Evolutionary conservation across 92 coral and sea anemone genomes (phyloP).

Genomic region (Zoanthus solanderi): DNA sequence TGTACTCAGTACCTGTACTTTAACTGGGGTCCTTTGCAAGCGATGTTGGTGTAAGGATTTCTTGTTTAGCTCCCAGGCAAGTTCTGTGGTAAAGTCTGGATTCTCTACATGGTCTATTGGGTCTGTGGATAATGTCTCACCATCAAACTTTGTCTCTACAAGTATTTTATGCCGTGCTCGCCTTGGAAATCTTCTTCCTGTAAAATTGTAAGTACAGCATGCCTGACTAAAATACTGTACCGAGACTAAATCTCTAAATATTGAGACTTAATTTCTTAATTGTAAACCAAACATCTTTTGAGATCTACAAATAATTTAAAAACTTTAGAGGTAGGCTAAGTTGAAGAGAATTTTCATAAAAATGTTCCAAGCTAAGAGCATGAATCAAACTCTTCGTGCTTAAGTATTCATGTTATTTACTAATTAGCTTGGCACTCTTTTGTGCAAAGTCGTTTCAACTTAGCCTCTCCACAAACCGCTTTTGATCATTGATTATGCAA

Average conservation of each 20-base stretch:
- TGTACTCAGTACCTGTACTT: slow-evolving; percentile 84
- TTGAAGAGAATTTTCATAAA: no score
- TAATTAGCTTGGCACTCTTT: no score
- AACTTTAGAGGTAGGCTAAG: no score
- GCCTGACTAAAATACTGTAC: background rate
- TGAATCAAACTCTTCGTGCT: no score
- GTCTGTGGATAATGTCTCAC: slow-evolving; percentile 94
- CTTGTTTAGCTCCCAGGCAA: slow-evolving; percentile 97
- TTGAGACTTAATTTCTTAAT: no score
- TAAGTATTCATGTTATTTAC: no score
- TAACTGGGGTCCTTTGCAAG: slow-evolving; percentile 93
- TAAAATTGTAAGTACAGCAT: background rate
- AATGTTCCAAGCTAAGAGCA: no score
- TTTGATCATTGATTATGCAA: no score
- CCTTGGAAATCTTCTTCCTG: slow-evolving; percentile 92
- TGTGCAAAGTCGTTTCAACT: no score
- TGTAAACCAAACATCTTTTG: no score
- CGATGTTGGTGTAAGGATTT: slow-evolving; percentile 94
- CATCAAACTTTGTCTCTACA: slow-evolving; percentile 97
- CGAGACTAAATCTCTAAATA: background rate
- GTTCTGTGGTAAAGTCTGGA: slow-evolving; percentile 94
- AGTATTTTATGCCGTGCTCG: slow-evolving; percentile 89
- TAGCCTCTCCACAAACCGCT: no score
- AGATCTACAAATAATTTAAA: no score
- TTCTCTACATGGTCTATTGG: slow-evolving; percentile 92